phyloP scores from a whole-genome alignment of 2,888 invertebrate species.

The Halictus quadricinctus region DNA sequence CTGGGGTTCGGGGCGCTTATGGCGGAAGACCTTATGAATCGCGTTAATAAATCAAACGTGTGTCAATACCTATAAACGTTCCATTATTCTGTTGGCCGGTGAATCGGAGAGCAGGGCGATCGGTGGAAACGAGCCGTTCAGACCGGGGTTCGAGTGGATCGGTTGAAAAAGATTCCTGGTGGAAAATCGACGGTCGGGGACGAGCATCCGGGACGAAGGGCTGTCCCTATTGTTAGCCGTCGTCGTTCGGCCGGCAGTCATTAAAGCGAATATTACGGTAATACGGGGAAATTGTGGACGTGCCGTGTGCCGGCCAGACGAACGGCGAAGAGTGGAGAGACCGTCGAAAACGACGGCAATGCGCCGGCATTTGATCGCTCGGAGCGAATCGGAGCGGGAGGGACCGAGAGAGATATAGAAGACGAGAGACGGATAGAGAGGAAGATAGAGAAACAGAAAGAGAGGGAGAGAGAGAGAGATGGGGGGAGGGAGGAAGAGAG shows the following conservation, averaged over 20 bases:
- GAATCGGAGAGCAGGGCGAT: neutral
- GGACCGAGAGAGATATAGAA: neutral
- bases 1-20: neutral
- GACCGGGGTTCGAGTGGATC: neutral
- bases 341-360: slow-evolving; percentile 34
- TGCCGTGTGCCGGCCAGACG: slow-evolving; percentile 16
- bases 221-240: slow-evolving; percentile 34
- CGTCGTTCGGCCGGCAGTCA: slow-evolving; percentile 31
- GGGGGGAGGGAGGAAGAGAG: no score
- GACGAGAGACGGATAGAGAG: neutral
- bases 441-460: neutral
- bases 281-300: slow-evolving; percentile 68
- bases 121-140: neutral
- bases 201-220: slow-evolving; percentile 14
- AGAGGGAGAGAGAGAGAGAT: no score
- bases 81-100: neutral
- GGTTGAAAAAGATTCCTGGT: slow-evolving; percentile 4
- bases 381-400: neutral
- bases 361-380: slow-evolving; percentile 38
- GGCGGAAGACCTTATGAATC: neutral
- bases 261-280: slow-evolving; percentile 71
- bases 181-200: slow-evolving; percentile 31
- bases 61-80: slow-evolving; percentile 13
- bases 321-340: neutral
- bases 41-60: slow-evolving; percentile 7